phyloP scores from a whole-genome alignment of 2,113 vertebrate species.

The Syngnathus floridae region DNA sequence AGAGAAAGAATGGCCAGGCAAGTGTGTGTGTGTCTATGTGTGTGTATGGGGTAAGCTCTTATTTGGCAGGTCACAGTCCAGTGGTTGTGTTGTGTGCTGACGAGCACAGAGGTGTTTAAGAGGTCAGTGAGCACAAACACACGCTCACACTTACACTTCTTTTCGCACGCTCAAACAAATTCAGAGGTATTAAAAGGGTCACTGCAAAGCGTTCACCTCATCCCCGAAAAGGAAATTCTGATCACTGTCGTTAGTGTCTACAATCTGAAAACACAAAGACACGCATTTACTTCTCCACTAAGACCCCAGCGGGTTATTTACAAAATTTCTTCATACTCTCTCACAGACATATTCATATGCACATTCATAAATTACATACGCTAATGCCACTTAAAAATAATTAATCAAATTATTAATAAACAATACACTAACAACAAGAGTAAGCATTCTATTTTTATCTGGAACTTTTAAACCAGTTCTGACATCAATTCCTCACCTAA shows the following conservation, averaged over 20 bases:
- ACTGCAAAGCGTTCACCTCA: slow-evolving; percentile 59
- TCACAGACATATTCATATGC: slow-evolving; percentile 1
- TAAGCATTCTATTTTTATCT: not conserved
- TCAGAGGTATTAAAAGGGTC: slow-evolving; percentile 63
- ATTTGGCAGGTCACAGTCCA: slow-evolving; percentile 77
- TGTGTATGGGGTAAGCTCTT: slow-evolving; percentile 63
- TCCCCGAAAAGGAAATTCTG: slow-evolving; percentile 55
- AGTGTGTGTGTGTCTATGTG: slow-evolving; percentile 5
- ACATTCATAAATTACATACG: no score
- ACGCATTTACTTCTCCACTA: not conserved
- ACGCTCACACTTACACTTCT: slow-evolving; percentile 42
- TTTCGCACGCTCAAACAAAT: slow-evolving; percentile 29
- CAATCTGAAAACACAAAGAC: slow-evolving; percentile 5
- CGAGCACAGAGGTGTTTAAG: slow-evolving; percentile 72
- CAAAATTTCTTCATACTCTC: not conserved
- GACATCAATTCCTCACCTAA: not conserved
- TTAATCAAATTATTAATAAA: no score
- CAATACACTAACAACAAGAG: no score
- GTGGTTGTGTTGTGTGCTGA: slow-evolving; percentile 70
- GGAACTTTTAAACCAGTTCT: not conserved
- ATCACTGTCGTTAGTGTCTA: slow-evolving; percentile 55
- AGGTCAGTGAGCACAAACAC: slow-evolving; percentile 71
- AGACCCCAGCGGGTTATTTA: not conserved
- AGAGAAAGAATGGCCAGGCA: slow-evolving; percentile 23
- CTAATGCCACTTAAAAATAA: no score